A percentile compares a stretch with the other conserved stretches of the same genome.
Evolutionary conservation across 2,888 invertebrate species (phyloP).

Genomic region (Tricholauxania praeusta): DNA sequence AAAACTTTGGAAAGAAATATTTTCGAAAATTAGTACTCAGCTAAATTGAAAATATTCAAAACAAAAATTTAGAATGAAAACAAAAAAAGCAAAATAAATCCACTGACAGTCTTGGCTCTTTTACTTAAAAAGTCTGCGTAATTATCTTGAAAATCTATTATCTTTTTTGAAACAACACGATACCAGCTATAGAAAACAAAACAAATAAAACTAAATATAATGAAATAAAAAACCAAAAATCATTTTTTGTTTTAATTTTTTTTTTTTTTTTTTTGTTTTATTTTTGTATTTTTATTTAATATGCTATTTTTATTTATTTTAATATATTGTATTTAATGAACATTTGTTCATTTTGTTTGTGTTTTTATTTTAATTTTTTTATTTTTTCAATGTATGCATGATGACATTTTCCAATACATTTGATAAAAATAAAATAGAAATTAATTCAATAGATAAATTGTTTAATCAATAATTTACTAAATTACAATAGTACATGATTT

Average conservation of each 20-base stretch:
- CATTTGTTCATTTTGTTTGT: conserved; percentile 28
- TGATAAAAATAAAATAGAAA: conserved; percentile 4
- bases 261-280: conserved; percentile 25
- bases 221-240: conserved; percentile 1
- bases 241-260: conserved; percentile 21
- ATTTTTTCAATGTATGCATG: conserved; percentile 1
- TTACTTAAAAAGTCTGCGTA: no score
- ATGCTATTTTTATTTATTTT: conserved; percentile 33
- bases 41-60: no score
- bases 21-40: no score
- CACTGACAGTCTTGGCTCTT: no score
- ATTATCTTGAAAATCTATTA: no score
- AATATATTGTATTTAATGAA: conserved; percentile 41
- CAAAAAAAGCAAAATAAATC: no score
- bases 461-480: conserved; percentile 26
- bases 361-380: not conserved
- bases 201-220: conserved; percentile 2
- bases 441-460: conserved; percentile 7
- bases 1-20: no score
- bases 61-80: no score
- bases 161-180: no score
- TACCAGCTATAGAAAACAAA: not conserved
- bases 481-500: conserved; percentile 29
- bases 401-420: conserved; percentile 25
- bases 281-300: conserved; percentile 31